phyloP scores from a whole-genome alignment of 2,113 vertebrate genomes.

The Oreochromis aureus region DNA sequence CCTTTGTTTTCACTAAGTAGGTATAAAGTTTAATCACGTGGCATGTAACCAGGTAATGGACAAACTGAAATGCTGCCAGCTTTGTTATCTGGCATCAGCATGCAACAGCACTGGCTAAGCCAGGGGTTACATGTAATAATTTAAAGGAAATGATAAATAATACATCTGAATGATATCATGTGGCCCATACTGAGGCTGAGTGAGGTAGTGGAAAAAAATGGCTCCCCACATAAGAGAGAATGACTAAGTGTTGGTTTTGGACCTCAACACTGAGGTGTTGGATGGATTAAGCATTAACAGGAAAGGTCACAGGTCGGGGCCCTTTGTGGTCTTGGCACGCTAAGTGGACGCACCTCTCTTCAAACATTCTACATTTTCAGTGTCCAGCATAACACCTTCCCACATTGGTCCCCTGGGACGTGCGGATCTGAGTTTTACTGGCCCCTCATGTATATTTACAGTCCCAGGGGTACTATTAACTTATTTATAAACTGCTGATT shows the following conservation, averaged over 20 bases:
- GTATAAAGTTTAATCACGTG: not conserved
- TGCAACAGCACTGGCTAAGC: not conserved
- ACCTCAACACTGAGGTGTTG: not conserved
- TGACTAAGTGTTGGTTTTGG: not conserved
- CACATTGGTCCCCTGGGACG: not conserved
- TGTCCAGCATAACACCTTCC: not conserved
- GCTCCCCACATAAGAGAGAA: not conserved
- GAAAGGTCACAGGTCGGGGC: constrained; percentile 30
- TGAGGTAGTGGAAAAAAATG: not conserved
- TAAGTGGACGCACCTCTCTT: not conserved
- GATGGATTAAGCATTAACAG: constrained; percentile 49
- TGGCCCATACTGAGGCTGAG: not conserved
- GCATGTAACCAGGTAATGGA: constrained; percentile 30
- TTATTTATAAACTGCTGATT: not conserved
- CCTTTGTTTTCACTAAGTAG: not conserved
- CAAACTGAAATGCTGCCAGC: constrained; percentile 2
- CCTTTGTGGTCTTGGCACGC: constrained; percentile 12
- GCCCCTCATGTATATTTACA: not conserved
- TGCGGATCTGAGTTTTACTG: not conserved
- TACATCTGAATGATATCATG: not conserved
- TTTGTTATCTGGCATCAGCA: constrained; percentile 14
- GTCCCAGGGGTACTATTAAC: not conserved
- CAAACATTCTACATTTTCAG: not conserved
- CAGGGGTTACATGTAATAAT: not conserved
- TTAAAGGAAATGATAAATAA: not conserved